A percentile compares a stretch with the other conserved stretches of the same genome.
Evolutionary conservation across 2,113 vertebrate genomes (phyloP).

Genomic region (Tachysurus fulvidraco): DNA sequence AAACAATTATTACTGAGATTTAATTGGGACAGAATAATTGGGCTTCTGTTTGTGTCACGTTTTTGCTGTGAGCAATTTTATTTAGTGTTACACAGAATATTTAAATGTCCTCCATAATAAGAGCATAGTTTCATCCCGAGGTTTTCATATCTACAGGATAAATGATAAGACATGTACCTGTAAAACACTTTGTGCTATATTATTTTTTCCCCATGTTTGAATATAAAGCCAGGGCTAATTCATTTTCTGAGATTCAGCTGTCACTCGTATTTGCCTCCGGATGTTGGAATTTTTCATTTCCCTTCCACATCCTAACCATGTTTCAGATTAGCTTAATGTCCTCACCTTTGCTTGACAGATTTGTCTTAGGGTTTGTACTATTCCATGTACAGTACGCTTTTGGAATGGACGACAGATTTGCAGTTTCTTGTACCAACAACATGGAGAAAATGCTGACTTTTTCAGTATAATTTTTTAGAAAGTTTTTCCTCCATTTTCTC

Average conservation of each 20-base stretch:
- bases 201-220: neutral
- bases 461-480: neutral
- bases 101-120: constrained; percentile 20
- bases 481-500: neutral
- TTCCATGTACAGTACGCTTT: neutral
- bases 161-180: constrained; percentile 4
- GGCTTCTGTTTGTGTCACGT: constrained; percentile 10
- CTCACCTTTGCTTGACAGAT: neutral
- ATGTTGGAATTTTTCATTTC: constrained; percentile 17
- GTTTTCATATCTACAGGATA: constrained; percentile 19
- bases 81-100: neutral
- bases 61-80: neutral
- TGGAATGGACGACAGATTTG: neutral
- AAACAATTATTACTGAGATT: constrained; percentile 55
- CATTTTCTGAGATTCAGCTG: constrained; percentile 9
- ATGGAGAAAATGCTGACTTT: neutral
- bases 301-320: neutral
- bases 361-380: neutral
- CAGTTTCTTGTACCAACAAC: neutral
- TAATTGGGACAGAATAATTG: constrained; percentile 56
- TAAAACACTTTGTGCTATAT: constrained; percentile 18
- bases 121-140: neutral
- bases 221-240: constrained; percentile 18
- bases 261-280: neutral
- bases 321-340: neutral